These are phyloP conservation scores for Alcedo quadribrachys DNA, from an alignment of 2,797 vertebrate species.

Conservation along the genomic window DNA sequence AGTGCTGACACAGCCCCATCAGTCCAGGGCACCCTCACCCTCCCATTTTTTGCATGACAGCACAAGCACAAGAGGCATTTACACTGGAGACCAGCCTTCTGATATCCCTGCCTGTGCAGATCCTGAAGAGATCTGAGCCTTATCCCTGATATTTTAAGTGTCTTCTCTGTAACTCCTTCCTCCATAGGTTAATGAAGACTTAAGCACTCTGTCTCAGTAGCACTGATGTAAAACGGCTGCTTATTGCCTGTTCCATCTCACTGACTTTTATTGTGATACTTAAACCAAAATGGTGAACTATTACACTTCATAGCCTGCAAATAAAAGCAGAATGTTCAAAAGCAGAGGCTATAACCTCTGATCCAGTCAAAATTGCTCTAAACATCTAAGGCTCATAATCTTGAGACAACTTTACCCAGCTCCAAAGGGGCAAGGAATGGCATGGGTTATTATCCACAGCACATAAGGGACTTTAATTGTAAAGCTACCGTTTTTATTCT, in stretches of 20 bases:
- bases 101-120: background rate
- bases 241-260: conserved; percentile 83
- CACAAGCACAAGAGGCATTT: background rate
- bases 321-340: conserved; percentile 83
- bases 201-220: conserved; percentile 68
- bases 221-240: conserved; percentile 80
- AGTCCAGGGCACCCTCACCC: accelerated
- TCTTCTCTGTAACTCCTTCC: conserved; percentile 58
- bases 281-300: conserved; percentile 85
- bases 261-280: conserved; percentile 85
- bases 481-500: conserved; percentile 4
- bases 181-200: conserved; percentile 77
- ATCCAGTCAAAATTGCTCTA: conserved; percentile 74
- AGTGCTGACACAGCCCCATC: background rate
- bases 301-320: conserved; percentile 84
- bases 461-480: conserved; percentile 15
- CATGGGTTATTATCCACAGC: conserved; percentile 27
- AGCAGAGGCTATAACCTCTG: conserved; percentile 78
- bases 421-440: conserved; percentile 48
- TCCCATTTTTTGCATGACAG: background rate
- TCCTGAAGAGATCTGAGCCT: background rate
- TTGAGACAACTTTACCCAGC: conserved; percentile 61
- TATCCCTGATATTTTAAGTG: conserved; percentile 6
- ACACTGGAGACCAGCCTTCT: background rate
- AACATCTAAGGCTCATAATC: conserved; percentile 73